phyloP scores from a whole-genome alignment of 2,113 vertebrate species.

The Thunnus maccoyii region DNA sequence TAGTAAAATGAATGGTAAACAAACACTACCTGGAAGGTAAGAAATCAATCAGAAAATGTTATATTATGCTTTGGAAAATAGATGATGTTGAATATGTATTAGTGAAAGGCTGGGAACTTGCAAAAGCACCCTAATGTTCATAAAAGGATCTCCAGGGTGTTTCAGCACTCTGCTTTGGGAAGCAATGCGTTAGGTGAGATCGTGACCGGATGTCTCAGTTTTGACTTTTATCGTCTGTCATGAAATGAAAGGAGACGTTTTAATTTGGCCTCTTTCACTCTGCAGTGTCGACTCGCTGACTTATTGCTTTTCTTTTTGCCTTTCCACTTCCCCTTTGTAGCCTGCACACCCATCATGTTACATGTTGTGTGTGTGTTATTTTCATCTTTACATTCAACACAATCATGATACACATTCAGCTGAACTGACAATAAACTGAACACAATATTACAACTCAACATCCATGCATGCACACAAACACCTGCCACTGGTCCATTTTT shows the following conservation, averaged over 20 bases:
- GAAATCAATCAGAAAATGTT: slow-evolving; percentile 11
- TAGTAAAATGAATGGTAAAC: slow-evolving; percentile 15
- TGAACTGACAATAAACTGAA: not conserved
- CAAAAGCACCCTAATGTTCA: not conserved
- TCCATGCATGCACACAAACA: slow-evolving; percentile 14
- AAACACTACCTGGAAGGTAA: not conserved
- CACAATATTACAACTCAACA: not conserved
- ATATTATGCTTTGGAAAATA: slow-evolving; percentile 10
- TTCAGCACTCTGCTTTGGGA: not conserved
- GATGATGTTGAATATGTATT: not conserved
- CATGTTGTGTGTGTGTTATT: not conserved
- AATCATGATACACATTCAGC: not conserved
- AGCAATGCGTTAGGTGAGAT: not conserved
- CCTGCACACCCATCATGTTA: not conserved
- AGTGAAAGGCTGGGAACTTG: not conserved
- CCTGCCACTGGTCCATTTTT: not conserved
- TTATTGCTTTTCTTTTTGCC: not conserved
- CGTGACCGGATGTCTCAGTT: not conserved
- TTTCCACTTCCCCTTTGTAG: not conserved
- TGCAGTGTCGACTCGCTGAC: not conserved
- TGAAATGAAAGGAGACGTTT: slow-evolving; percentile 3
- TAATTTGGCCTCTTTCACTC: not conserved
- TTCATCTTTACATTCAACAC: not conserved
- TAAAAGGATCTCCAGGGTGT: not conserved
- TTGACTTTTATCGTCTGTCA: not conserved